A percentile compares a stretch with the other conserved stretches of the same genome.
Evolutionary conservation across 2,797 vertebrate species (phyloP).

Genomic region (Geotria australis): DNA sequence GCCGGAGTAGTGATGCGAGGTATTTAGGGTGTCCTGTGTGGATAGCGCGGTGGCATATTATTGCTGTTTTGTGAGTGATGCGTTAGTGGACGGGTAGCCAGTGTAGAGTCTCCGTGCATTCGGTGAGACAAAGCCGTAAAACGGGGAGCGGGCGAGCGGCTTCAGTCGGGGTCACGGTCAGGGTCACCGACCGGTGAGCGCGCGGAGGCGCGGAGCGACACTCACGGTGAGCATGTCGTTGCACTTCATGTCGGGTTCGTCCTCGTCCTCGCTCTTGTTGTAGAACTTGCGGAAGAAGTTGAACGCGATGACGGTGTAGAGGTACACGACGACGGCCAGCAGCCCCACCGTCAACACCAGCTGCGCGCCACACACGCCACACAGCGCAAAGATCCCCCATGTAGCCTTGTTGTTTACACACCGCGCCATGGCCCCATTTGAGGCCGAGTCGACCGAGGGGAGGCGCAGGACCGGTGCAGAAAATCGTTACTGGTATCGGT

Average conservation of each 20-base stretch:
- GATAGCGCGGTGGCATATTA: too few relatives aligned
- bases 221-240: constrained; percentile 91
- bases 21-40: too few relatives aligned
- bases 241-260: constrained; percentile 83
- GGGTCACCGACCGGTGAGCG: background rate
- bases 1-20: too few relatives aligned
- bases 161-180: background rate
- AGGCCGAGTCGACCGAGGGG: too few relatives aligned
- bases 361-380: constrained; percentile 8
- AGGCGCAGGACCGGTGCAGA: too few relatives aligned
- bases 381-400: background rate
- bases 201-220: background rate
- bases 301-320: constrained; percentile 81
- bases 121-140: too few relatives aligned
- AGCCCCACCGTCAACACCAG: constrained; percentile 68
- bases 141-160: too few relatives aligned
- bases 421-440: too few relatives aligned
- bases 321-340: constrained; percentile 59
- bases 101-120: too few relatives aligned
- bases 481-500: too few relatives aligned
- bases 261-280: constrained; percentile 77
- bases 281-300: constrained; percentile 96
- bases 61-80: too few relatives aligned
- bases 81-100: too few relatives aligned
- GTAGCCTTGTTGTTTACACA: background rate